These are phyloP conservation scores for Zoanthus solanderi DNA, from an alignment of 92 coral and sea anemone genomes.

Conservation along the genomic window DNA sequence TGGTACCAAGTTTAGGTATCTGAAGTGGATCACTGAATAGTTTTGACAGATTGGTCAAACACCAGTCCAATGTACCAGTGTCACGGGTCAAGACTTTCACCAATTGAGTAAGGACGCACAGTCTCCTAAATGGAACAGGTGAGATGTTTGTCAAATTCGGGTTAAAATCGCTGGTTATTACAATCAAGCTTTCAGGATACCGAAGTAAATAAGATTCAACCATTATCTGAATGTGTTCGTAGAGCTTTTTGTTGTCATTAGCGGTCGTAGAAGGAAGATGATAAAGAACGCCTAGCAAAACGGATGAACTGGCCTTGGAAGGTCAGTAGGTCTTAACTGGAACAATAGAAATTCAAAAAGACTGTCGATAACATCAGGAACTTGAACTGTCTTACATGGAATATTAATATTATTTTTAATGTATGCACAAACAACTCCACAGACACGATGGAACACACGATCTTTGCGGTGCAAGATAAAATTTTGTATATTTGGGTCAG, in stretches of 20 bases:
- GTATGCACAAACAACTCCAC: no score
- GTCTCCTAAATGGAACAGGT: background rate
- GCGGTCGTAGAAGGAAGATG: conserved; percentile 44
- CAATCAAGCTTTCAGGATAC: conserved; percentile 51
- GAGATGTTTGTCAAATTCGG: conserved; percentile 28
- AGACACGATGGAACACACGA: no score
- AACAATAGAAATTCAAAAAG: no score
- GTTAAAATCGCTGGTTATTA: conserved; percentile 54
- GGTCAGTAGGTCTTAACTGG: conserved; percentile 5
- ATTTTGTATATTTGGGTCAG: no score
- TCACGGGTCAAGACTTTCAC: background rate
- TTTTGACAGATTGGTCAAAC: no score
- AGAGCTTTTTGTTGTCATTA: conserved; percentile 26
- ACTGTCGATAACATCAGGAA: no score
- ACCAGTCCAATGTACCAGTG: background rate
- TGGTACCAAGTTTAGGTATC: no score
- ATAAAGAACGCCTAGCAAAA: conserved; percentile 21
- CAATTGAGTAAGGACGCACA: background rate
- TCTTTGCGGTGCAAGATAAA: no score
- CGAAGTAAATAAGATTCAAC: conserved; percentile 16
- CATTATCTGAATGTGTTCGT: conserved; percentile 40
- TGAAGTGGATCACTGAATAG: no score
- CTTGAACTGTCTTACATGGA: no score
- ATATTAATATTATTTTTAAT: no score
- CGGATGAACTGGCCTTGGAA: conserved; percentile 23